Evolutionary conservation across 2,888 invertebrate genomes (phyloP), one percentile per base, ranked within the genome.

Genomic region (Hydraecia micacea): DNA sequence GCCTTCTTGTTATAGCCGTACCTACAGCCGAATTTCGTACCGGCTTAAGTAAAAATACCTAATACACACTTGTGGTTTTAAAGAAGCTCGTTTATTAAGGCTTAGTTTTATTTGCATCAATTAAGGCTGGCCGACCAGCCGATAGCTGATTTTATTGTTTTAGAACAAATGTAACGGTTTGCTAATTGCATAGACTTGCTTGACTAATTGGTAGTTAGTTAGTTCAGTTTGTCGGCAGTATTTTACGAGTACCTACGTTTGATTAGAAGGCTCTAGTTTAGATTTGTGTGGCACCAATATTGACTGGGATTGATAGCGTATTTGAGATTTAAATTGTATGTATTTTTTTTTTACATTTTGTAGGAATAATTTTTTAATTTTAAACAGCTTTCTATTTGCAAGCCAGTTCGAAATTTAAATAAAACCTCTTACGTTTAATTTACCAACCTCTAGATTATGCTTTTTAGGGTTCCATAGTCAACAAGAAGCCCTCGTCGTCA

Each of bases 101-200:
- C n/a, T n/a, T 7, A 66, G 58, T 82, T 79, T 82, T 79, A 77
- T 86, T 81, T 73, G 46, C 84, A 65, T 75, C 82, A 78, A 88
- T 86, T 83, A 86, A 75, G 4, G 52, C 70, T 80, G n/a, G 36
- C 75, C 71, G 49, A 60, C 46, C n/a, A 62, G 62, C 65, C 76
- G 85, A 81, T 88, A 81, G 75, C 55, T 39, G 67, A 73, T 80
- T 88, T 87, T 84, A 87, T 87, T 73, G 87, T 70, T 81, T 78
- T 65, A 71, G 18, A 79, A 76, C 75, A 80, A 88, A 86, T 73
- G 42, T 75, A 79, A 77, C 58, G 49, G 67, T 42, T 46, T 28
- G 46, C 75, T 87, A 85, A 85, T 87, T 85, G 87, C 68, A 36
- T 65, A 32, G 36, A 46, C 62, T 13, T 63, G 55, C 25, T 46